Evolutionary conservation across 2,113 vertebrate genomes (phyloP), one percentile per base, ranked within the genome.

Genomic region (Tetrax tetrax): DNA sequence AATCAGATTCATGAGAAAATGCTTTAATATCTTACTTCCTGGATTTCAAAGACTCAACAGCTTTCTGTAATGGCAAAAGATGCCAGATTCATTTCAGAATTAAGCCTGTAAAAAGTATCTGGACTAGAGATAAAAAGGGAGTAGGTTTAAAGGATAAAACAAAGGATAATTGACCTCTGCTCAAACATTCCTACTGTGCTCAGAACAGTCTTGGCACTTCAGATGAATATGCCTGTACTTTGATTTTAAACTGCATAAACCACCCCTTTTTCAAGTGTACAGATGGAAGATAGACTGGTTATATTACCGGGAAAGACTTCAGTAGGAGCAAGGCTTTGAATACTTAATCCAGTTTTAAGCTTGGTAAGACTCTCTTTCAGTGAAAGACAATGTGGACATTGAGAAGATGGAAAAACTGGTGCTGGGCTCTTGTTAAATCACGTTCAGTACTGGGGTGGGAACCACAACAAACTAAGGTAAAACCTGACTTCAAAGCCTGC

Each of bases 221-320:
- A 90, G 75, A 95, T 70, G 85, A 92, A 75, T 75, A 37, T 56
- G 76, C 43, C 83, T 64, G 53, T 59, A 77, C 92, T 97, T 95
- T 88, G 85, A 93, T 96, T 96, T 90, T 83, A 54, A 93, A 93
- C 82, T 81, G 59, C 83, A 93, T 92, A 96, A 91, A 89, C 68
- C 64, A 88, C 83, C 54, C 47, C 43, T 88, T 94, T 87, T 88
- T 84, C 48, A 88, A 92, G 51, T 43, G 82, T 14, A 86, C 21
- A 88, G 70, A 83, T 50, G 57, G 82, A 90, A 85, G 75, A 87
- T 3, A 80, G 83, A 35, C 3, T 8, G 25, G 17, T 70, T 94
- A 25, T 81, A 28, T 72, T 88, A 81, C 75, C 72, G 41, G 57
- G 54, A 87, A 77, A 61, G 53, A 56, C 57, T 87, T 89, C 79